phyloP scores from a whole-genome alignment of 2,113 vertebrate genomes.

The Protobothrops mucrosquamatus region DNA sequence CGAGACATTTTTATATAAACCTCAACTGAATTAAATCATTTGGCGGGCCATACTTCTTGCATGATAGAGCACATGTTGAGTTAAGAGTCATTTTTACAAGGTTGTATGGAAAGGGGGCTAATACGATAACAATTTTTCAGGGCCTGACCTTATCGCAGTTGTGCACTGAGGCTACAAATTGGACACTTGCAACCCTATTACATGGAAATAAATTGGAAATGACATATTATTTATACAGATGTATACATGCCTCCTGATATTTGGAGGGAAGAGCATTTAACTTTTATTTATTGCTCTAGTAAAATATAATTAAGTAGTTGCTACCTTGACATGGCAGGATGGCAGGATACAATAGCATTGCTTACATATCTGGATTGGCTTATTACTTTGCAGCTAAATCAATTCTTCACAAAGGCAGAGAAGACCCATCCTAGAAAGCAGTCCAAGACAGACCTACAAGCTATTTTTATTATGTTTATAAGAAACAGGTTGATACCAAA shows the following conservation, averaged over 20 bases:
- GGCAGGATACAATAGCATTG: not conserved
- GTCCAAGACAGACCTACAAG: slow-evolving; percentile 41
- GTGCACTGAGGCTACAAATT: slow-evolving; percentile 69
- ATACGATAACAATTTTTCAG: slow-evolving; percentile 58
- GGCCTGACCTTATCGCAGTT: slow-evolving; percentile 65
- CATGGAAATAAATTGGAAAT: slow-evolving; percentile 60
- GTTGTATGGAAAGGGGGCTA: slow-evolving; percentile 56
- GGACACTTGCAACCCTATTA: slow-evolving; percentile 44
- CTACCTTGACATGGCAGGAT: slow-evolving; percentile 35
- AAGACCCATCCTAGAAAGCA: slow-evolving; percentile 56
- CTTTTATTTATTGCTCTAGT: slow-evolving; percentile 62
- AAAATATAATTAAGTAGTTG: slow-evolving; percentile 59
- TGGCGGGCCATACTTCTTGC: slow-evolving; percentile 53
- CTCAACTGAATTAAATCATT: slow-evolving; percentile 30
- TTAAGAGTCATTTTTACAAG: slow-evolving; percentile 59
- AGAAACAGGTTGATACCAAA: slow-evolving; percentile 33
- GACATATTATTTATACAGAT: slow-evolving; percentile 63
- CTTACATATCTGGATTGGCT: slow-evolving; percentile 24
- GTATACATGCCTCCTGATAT: slow-evolving; percentile 52
- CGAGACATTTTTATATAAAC: slow-evolving; percentile 30
- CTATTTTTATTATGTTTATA: slow-evolving; percentile 49
- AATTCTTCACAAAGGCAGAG: slow-evolving; percentile 36
- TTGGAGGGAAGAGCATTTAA: slow-evolving; percentile 50
- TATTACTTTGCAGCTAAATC: slow-evolving; percentile 53
- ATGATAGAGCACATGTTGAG: slow-evolving; percentile 46